Percentiles rank a stretch among this genome's conserved stretches.
These are phyloP conservation scores for Drosophila truncata DNA, from an alignment of 1,140 invertebrate genomes.

Conservation along the genomic window DNA sequence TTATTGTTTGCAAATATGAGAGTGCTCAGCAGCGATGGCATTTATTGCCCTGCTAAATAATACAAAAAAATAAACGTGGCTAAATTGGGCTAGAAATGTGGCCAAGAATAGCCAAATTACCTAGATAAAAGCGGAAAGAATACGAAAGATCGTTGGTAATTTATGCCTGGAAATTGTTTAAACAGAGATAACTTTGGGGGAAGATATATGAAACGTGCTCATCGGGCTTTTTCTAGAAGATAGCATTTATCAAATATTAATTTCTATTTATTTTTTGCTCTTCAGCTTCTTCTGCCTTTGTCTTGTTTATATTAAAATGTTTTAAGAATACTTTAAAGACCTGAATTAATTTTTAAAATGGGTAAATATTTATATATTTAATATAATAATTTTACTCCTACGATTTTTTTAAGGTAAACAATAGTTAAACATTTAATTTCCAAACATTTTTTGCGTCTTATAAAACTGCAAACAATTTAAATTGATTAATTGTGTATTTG, in stretches of 20 bases:
- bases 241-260: background rate
- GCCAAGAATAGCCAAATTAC: constrained; percentile 20
- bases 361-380: background rate
- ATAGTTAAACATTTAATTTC: background rate
- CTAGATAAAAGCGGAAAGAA: background rate
- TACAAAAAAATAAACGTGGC: background rate
- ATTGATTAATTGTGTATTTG: background rate
- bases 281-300: no score
- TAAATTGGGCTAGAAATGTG: constrained; percentile 19
- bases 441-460: background rate
- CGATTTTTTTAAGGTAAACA: background rate
- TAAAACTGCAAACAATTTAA: background rate
- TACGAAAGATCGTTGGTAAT: background rate
- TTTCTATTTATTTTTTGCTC: background rate
- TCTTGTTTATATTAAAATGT: background rate
- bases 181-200: background rate
- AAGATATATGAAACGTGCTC: background rate
- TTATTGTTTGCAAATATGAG: constrained; percentile 77
- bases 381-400: background rate
- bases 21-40: constrained; percentile 27
- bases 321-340: background rate
- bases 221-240: background rate
- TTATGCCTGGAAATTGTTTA: constrained; percentile 1
- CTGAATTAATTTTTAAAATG: background rate
- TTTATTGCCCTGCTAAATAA: constrained; percentile 33